Conservation (phyloP, 1,140 invertebrate genomes). For the Gryllus bimaculatus region DNA sequence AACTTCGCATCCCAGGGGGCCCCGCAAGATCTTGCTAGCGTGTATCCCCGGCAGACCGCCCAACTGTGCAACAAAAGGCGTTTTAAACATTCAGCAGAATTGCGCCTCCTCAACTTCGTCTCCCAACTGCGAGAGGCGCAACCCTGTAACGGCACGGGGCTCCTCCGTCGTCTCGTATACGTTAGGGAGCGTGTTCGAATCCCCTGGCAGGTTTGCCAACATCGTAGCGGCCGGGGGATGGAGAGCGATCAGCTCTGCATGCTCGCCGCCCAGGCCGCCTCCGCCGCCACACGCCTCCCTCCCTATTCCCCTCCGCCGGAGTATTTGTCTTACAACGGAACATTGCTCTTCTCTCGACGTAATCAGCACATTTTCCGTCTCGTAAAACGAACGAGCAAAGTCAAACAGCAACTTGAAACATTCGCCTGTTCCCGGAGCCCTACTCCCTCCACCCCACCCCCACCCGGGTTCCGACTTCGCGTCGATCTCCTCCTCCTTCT, state of each 20-base stretch:
- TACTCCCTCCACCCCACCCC: not conserved
- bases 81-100: slow-evolving; percentile 5
- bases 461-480: not conserved
- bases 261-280: not conserved
- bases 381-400: not conserved
- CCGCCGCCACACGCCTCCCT: not conserved
- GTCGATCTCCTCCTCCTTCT: not conserved
- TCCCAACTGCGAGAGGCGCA: not conserved
- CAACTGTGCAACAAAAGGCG: not conserved
- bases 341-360: not conserved
- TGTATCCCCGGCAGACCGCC: not conserved
- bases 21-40: not conserved
- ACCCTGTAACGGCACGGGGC: too few species aligned
- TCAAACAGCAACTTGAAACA: slow-evolving; percentile 4
- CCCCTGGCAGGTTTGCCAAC: not conserved
- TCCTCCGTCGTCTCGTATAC: not conserved
- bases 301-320: not conserved
- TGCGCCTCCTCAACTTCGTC: not conserved
- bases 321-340: slow-evolving; percentile 4
- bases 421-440: not conserved
- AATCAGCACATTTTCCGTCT: slow-evolving; percentile 1
- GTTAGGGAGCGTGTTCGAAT: not conserved
- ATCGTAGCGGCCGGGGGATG: too few species aligned
- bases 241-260: not conserved
- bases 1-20: not conserved